These are phyloP conservation scores for Chrosomus eos DNA, from an alignment of 2,797 vertebrate species.

Conservation along the genomic window DNA sequence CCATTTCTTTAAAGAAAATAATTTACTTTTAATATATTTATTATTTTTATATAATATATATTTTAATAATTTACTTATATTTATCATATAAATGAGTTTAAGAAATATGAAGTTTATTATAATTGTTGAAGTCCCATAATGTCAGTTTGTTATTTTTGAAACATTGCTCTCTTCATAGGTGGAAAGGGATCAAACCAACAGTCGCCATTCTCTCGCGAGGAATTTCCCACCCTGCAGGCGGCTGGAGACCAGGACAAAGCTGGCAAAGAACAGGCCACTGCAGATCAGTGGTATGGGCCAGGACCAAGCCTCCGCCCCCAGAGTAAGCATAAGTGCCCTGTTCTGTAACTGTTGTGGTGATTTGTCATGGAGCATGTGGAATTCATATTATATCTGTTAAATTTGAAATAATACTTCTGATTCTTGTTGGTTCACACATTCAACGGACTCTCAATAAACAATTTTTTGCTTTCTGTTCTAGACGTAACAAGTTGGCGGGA, in stretches of 20 bases:
- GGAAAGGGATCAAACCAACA: slow-evolving; percentile 97
- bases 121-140: background rate
- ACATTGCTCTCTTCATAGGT: slow-evolving; percentile 73
- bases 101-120: background rate
- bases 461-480: slow-evolving; percentile 57
- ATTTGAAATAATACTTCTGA: background rate
- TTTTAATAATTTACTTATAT: no score
- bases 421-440: background rate
- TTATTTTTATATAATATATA: no score
- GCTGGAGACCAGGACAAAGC: slow-evolving; percentile 97
- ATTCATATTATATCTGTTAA: background rate
- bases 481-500: slow-evolving; percentile 95
- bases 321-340: slow-evolving; percentile 75
- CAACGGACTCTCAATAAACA: background rate
- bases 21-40: no score
- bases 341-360: background rate
- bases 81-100: background rate
- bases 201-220: slow-evolving; percentile 99
- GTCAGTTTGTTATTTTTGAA: background rate
- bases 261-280: slow-evolving; percentile 95
- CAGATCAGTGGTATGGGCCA: slow-evolving; percentile 98
- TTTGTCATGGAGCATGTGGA: background rate
- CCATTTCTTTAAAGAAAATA: no score
- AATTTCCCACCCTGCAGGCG: slow-evolving; percentile 99
- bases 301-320: slow-evolving; percentile 99